These are phyloP conservation scores for Leistus spinibarbis DNA, from an alignment of 2,888 invertebrate genomes.

Conservation along the genomic window DNA sequence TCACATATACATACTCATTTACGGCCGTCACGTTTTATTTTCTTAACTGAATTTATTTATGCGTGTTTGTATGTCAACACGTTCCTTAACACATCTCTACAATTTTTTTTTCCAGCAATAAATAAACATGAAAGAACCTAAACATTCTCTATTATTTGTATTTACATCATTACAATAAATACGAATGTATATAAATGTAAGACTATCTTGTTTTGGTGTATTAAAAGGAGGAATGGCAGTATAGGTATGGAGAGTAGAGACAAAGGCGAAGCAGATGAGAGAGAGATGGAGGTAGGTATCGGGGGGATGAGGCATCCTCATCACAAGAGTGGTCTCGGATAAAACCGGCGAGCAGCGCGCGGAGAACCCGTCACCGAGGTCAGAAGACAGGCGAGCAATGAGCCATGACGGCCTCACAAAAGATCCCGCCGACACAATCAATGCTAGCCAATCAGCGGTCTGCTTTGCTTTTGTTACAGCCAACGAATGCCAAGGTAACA, in stretches of 20 bases:
- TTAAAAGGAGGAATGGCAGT: not conserved
- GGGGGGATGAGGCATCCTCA: constrained; percentile 19
- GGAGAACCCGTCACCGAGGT: constrained; percentile 49
- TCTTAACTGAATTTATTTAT: too few species aligned
- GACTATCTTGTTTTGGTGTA: not conserved
- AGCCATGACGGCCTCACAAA: constrained; percentile 58
- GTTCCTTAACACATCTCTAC: too few species aligned
- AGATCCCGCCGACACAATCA: constrained; percentile 59
- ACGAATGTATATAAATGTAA: too few species aligned
- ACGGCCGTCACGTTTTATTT: too few species aligned
- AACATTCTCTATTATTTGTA: too few species aligned
- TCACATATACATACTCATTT: too few species aligned
- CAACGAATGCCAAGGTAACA: constrained; percentile 45
- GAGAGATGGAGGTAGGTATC: not conserved
- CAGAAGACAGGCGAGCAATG: constrained; percentile 56
- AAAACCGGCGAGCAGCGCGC: not conserved
- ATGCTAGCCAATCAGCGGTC: constrained; percentile 57
- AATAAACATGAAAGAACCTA: too few species aligned
- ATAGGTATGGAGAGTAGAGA: not conserved
- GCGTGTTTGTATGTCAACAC: too few species aligned
- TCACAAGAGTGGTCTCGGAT: not conserved
- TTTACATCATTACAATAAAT: too few species aligned
- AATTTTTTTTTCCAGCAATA: too few species aligned
- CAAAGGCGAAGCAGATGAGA: not conserved
- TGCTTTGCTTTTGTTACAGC: constrained; percentile 51